Conservation (phyloP, 2,888 invertebrate genomes). For the Digitonthophagus gazella region DNA sequence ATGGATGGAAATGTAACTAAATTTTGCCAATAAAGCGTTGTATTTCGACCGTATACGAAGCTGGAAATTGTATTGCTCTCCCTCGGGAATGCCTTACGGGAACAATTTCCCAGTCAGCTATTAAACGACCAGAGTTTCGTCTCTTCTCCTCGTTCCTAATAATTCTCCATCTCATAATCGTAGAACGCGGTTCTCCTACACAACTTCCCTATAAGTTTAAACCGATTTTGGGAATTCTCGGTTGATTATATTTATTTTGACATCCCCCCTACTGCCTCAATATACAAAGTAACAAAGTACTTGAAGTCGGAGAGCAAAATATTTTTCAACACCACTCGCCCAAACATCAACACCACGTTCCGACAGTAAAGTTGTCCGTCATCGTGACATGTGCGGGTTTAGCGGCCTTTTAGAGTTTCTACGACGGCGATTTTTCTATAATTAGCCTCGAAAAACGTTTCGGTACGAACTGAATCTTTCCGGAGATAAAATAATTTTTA, state of each 20-base stretch:
- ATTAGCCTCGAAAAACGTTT: neutral
- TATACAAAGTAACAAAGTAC: neutral
- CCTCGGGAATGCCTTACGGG: neutral
- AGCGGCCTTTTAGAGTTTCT: neutral
- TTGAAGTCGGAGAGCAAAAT: neutral
- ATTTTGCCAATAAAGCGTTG: too few species aligned
- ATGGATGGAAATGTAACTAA: too few species aligned
- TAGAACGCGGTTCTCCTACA: too few species aligned
- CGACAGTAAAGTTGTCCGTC: neutral
- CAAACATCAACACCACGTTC: neutral
- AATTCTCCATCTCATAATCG: neutral
- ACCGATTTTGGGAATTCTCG: too few species aligned
- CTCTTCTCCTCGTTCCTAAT: neutral
- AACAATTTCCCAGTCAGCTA: neutral
- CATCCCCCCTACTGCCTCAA: neutral
- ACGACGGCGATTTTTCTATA: neutral
- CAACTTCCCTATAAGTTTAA: too few species aligned
- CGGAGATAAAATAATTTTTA: neutral
- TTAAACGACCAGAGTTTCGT: neutral
- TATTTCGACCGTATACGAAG: too few species aligned
- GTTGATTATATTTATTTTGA: neutral
- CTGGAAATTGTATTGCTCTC: too few species aligned
- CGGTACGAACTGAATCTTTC: neutral
- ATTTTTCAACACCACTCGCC: neutral
- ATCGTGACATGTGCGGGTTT: neutral